phyloP scores from a whole-genome alignment of 37 sponge, comb jelly and placozoan species.

The Oscarella lobularis region DNA sequence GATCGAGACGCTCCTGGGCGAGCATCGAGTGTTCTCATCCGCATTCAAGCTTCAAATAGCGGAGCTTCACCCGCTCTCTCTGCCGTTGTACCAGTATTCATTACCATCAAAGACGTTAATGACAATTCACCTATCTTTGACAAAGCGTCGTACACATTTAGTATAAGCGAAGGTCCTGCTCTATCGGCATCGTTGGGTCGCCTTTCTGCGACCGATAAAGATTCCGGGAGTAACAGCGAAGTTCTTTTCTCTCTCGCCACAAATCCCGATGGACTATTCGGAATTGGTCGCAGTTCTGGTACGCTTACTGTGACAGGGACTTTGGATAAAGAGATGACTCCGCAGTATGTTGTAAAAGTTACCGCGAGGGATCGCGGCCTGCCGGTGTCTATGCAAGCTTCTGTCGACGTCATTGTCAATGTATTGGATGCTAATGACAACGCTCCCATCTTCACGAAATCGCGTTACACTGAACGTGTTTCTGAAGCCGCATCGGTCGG shows the following conservation, averaged over 20 bases:
- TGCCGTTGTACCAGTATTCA: constrained; percentile 7
- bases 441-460: constrained; percentile 23
- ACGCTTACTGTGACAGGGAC: not conserved
- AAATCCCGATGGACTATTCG: constrained; percentile 10
- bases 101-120: constrained; percentile 28
- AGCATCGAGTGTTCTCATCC: constrained; percentile 2
- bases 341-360: constrained; percentile 13
- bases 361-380: constrained; percentile 44
- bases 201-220: constrained; percentile 38
- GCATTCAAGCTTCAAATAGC: constrained; percentile 25
- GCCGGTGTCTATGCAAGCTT: not conserved
- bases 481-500: constrained; percentile 13
- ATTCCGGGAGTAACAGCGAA: constrained; percentile 8
- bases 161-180: constrained; percentile 17
- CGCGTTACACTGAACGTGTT: constrained; percentile 5
- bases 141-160: constrained; percentile 2
- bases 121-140: constrained; percentile 41
- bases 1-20: constrained; percentile 10
- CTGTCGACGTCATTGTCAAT: constrained; percentile 15
- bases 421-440: constrained; percentile 58
- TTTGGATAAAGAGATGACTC: constrained; percentile 26
- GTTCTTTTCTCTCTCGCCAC: constrained; percentile 16
- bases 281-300: constrained; percentile 11
- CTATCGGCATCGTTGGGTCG: constrained; percentile 19
- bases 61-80: not conserved